These are phyloP conservation scores for Philopedon plagiatum DNA, from an alignment of 2,888 invertebrate genomes.

Conservation along the genomic window DNA sequence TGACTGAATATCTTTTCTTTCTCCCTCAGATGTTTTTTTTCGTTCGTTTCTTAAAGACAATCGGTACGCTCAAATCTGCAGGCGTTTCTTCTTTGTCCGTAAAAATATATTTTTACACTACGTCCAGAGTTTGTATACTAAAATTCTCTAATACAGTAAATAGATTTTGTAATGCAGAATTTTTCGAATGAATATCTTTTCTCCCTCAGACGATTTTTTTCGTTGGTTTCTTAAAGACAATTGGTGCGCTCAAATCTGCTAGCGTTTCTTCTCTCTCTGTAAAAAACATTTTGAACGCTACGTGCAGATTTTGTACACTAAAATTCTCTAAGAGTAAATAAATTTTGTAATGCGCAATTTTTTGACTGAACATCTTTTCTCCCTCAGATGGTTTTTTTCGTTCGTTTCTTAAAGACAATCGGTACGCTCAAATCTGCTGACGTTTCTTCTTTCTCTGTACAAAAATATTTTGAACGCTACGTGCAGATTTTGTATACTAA, in stretches of 20 bases:
- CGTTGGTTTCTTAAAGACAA: constrained; percentile 68
- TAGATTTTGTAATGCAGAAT: no score
- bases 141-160: no score
- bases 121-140: not conserved
- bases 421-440: constrained; percentile 75
- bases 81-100: constrained; percentile 74
- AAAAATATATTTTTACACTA: constrained; percentile 58
- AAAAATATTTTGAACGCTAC: no score
- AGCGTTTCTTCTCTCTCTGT: constrained; percentile 74
- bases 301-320: not conserved
- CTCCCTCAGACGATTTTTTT: constrained; percentile 50
- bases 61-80: constrained; percentile 74
- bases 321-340: no score
- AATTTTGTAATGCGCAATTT: no score
- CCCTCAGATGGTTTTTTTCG: constrained; percentile 53
- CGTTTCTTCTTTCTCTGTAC: constrained; percentile 73
- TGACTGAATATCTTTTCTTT: no score
- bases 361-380: no score
- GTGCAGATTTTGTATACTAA: not conserved
- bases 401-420: constrained; percentile 69
- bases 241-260: constrained; percentile 74
- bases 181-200: no score
- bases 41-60: constrained; percentile 68
- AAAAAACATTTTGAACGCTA: constrained; percentile 43
- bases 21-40: constrained; percentile 53